Percentiles rank a stretch among this genome's conserved stretches.
Conservation (phyloP, 2,797 vertebrate species). For the Lutjanus campechanus region DNA sequence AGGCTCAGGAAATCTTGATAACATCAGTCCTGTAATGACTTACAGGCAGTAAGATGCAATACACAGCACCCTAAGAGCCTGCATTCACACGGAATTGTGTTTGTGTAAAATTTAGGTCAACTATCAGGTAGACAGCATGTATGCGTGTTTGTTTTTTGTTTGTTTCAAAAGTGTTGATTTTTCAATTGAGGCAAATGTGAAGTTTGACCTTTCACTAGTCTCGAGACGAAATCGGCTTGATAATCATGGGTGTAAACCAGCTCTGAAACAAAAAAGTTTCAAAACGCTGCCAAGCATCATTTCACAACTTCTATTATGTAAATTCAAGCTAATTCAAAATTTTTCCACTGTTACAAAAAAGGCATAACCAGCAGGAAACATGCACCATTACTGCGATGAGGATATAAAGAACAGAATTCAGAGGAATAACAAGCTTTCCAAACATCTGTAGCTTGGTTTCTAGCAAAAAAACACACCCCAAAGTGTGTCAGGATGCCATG, state of each 20-base stretch:
- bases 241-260: slow-evolving; percentile 32
- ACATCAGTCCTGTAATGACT: slow-evolving; percentile 83
- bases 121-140: slow-evolving; percentile 42
- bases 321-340: slow-evolving; percentile 36
- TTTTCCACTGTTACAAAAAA: slow-evolving; percentile 16
- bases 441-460: slow-evolving; percentile 28
- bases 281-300: slow-evolving; percentile 51
- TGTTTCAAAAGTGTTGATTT: slow-evolving; percentile 32
- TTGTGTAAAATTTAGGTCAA: slow-evolving; percentile 50
- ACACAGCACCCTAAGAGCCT: slow-evolving; percentile 52
- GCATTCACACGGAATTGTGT: slow-evolving; percentile 61
- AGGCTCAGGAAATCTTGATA: slow-evolving; percentile 81
- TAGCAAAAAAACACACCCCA: background rate
- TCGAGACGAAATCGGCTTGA: slow-evolving; percentile 23
- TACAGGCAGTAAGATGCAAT: slow-evolving; percentile 77
- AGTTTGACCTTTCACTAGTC: slow-evolving; percentile 30
- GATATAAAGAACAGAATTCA: background rate
- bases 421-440: slow-evolving; percentile 5
- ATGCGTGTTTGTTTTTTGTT: background rate
- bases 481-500: slow-evolving; percentile 15
- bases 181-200: slow-evolving; percentile 36
- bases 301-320: slow-evolving; percentile 24
- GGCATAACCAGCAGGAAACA: slow-evolving; percentile 4
- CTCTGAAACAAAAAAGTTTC: slow-evolving; percentile 32
- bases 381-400: background rate